Conservation (phyloP, 2,797 vertebrate species). For the Gallinago nigripennis region DNA sequence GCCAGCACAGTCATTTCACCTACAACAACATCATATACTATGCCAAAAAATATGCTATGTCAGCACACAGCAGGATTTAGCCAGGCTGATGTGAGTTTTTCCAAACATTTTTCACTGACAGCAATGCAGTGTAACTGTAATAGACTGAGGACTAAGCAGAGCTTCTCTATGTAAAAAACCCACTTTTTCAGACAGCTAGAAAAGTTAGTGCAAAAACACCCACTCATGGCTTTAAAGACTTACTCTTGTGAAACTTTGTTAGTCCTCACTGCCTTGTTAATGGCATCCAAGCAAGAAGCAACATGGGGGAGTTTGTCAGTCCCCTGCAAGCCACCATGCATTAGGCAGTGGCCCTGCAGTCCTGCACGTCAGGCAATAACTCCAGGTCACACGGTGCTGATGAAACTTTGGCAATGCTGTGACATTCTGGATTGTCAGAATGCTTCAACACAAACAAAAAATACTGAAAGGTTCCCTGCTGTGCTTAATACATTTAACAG, state of each 20-base stretch:
- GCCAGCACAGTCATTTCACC: neutral
- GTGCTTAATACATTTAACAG: neutral
- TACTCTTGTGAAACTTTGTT: neutral
- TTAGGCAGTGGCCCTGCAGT: neutral
- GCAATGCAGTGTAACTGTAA: neutral
- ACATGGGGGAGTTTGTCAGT: neutral
- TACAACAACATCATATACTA: neutral
- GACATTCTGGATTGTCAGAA: neutral
- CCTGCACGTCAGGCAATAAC: fast-evolving
- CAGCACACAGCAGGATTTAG: conserved; percentile 7
- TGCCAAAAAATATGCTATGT: neutral
- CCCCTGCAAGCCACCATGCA: neutral
- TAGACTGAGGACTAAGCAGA: neutral
- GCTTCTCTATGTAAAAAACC: neutral
- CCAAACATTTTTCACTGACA: neutral
- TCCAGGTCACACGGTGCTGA: neutral
- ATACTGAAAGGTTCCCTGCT: neutral
- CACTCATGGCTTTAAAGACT: neutral
- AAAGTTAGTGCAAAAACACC: neutral
- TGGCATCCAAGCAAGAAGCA: neutral
- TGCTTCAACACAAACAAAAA: neutral
- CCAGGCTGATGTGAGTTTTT: neutral
- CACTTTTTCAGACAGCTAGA: neutral
- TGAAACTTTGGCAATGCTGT: neutral
- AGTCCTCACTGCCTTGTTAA: neutral